Conservation (phyloP, 2,797 vertebrate genomes). For the Sphenodon punctatus region DNA sequence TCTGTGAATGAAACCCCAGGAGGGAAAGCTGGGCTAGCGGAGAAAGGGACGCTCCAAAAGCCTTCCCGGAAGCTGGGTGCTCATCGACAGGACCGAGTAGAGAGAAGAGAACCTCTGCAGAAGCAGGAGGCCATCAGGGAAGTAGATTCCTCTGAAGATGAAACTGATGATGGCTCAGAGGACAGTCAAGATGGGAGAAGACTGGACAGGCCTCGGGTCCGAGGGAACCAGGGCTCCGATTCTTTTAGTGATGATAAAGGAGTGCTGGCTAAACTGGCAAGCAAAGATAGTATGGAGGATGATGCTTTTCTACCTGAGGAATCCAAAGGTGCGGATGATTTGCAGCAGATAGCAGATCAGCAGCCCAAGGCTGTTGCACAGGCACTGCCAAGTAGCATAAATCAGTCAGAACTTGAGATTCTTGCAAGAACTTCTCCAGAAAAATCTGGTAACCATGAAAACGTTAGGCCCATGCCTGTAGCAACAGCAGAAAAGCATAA, state of each 20-base stretch:
- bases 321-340: constrained; percentile 54
- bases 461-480: constrained; percentile 33
- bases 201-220: constrained; percentile 40
- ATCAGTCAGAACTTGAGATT: constrained; percentile 4
- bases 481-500: constrained; percentile 17
- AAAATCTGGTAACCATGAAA: constrained; percentile 32
- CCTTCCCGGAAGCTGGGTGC: constrained; percentile 82
- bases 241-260: constrained; percentile 63
- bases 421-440: constrained; percentile 36
- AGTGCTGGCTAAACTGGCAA: constrained; percentile 63
- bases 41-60: constrained; percentile 88
- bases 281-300: constrained; percentile 70
- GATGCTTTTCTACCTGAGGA: constrained; percentile 69
- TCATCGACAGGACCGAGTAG: constrained; percentile 92
- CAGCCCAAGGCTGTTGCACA: constrained; percentile 40
- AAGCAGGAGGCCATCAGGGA: constrained; percentile 97
- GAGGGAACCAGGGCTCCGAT: constrained; percentile 58
- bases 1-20: constrained; percentile 80
- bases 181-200: constrained; percentile 86
- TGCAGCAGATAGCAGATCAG: constrained; percentile 33
- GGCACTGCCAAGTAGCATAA: not conserved
- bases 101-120: constrained; percentile 91
- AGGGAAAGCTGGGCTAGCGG: constrained; percentile 79
- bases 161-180: constrained; percentile 91
- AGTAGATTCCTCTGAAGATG: constrained; percentile 95